phyloP scores from a whole-genome alignment of 2,888 invertebrate genomes.

The Drosophila stalkeri region DNA sequence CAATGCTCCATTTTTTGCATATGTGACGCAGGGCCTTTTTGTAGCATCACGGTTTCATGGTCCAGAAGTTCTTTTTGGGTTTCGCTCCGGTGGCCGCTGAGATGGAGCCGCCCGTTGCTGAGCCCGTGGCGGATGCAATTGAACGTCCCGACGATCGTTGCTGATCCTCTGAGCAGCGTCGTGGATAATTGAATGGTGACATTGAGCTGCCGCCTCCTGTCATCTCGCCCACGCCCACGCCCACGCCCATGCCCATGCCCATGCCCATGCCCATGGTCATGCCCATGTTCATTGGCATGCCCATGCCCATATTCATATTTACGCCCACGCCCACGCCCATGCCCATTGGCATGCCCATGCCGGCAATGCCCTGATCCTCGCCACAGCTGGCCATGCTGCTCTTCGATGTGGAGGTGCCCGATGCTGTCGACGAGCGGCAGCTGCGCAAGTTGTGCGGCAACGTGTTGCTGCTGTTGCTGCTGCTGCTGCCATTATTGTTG shows the following conservation, averaged over 20 bases:
- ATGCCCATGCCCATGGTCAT: constrained; percentile 23
- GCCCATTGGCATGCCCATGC: constrained; percentile 67
- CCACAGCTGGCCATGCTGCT: constrained; percentile 84
- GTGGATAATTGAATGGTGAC: constrained; percentile 83
- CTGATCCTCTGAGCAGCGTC: constrained; percentile 83
- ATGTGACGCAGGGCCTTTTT: constrained; percentile 82
- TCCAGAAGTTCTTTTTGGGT: constrained; percentile 85
- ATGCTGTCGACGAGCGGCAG: constrained; percentile 84
- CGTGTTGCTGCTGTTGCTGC: constrained; percentile 61
- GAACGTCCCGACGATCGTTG: constrained; percentile 83
- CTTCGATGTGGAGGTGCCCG: constrained; percentile 84
- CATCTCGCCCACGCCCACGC: constrained; percentile 25
- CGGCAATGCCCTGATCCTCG: constrained; percentile 84
- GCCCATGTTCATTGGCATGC: constrained; percentile 37
- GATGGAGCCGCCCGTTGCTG: constrained; percentile 10
- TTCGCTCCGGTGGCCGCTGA: constrained; percentile 80
- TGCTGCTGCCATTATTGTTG: constrained; percentile 40
- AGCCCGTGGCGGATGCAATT: constrained; percentile 52
- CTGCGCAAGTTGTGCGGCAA: constrained; percentile 84
- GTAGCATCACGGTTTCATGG: constrained; percentile 85
- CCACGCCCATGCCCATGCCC: constrained; percentile 28
- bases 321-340: constrained; percentile 29
- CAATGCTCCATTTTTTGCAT: constrained; percentile 83
- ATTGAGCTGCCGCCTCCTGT: constrained; percentile 48
- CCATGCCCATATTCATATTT: constrained; percentile 40